Percentiles rank a stretch among this genome's conserved stretches.
Evolutionary conservation across 2,888 invertebrate genomes (phyloP).

Genomic region (Unio delphinus): DNA sequence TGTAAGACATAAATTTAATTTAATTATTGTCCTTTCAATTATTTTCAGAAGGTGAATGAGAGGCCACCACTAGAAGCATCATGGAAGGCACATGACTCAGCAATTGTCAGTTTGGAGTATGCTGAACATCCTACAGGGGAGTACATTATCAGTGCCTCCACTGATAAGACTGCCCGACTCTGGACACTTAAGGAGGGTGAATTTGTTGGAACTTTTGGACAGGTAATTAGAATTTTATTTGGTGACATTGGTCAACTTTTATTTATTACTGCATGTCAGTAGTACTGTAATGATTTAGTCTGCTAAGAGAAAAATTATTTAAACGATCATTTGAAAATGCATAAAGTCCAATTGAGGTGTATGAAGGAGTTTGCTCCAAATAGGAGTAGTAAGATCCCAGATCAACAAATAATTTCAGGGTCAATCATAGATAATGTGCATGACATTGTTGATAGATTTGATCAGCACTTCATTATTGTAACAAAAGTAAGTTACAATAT

Average conservation of each 20-base stretch:
- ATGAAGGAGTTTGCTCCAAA: neutral
- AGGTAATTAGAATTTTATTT: constrained; percentile 43
- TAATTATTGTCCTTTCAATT: neutral
- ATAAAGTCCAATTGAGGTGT: neutral
- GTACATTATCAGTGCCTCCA: constrained; percentile 66
- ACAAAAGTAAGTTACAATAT: too few species aligned
- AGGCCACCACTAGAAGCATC: constrained; percentile 47
- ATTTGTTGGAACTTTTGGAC: constrained; percentile 69
- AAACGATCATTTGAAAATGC: too few species aligned
- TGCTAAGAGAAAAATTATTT: too few species aligned
- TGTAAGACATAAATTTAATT: neutral
- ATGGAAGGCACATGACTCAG: constrained; percentile 67
- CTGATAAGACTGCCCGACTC: constrained; percentile 67
- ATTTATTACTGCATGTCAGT: neutral
- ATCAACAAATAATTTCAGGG: too few species aligned
- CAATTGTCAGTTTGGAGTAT: constrained; percentile 68
- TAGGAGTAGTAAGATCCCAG: neutral
- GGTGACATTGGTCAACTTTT: neutral
- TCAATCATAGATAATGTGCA: too few species aligned
- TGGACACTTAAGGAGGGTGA: constrained; percentile 64
- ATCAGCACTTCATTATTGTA: too few species aligned
- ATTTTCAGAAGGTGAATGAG: constrained; percentile 48
- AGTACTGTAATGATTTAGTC: too few species aligned
- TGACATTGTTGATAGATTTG: too few species aligned
- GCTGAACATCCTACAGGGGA: constrained; percentile 57